These are phyloP conservation scores for Pseudomyrmex cubaensis DNA, from an alignment of 1,140 invertebrate genomes.

Conservation along the genomic window DNA sequence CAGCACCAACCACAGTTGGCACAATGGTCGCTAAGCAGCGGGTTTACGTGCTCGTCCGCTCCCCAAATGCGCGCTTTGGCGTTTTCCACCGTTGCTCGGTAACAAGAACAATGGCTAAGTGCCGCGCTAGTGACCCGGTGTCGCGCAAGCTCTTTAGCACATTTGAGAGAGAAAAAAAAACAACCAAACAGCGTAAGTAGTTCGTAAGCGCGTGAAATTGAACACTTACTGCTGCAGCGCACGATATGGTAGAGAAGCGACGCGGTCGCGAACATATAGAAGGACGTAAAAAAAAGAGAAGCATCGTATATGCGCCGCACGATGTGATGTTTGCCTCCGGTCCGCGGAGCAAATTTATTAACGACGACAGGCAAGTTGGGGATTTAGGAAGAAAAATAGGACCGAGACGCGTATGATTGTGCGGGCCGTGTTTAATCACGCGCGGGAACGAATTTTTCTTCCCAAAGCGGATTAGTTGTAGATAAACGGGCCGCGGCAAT, in stretches of 20 bases:
- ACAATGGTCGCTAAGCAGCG: conserved; percentile 41
- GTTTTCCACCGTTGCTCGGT: background rate
- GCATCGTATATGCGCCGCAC: background rate
- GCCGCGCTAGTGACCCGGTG: too few relatives aligned
- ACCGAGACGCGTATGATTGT: conserved; percentile 51
- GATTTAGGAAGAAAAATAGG: conserved; percentile 47
- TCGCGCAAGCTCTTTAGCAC: too few relatives aligned
- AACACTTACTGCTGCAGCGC: background rate
- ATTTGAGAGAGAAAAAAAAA: too few relatives aligned
- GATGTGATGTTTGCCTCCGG: background rate
- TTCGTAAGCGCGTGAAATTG: conserved; percentile 10
- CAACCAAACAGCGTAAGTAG: conserved; percentile 1
- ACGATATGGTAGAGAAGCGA: background rate
- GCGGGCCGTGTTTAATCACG: conserved; percentile 40
- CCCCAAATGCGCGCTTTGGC: conserved; percentile 5
- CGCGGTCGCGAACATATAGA: background rate
- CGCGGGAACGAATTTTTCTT: conserved; percentile 41
- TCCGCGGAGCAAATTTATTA: conserved; percentile 20
- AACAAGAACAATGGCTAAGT: background rate
- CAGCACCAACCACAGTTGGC: conserved; percentile 24
- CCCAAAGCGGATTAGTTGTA: conserved; percentile 46
- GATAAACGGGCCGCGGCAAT: conserved; percentile 16
- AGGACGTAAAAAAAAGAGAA: background rate
- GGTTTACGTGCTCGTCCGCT: background rate
- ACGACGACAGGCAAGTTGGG: conserved; percentile 36